A percentile compares a stretch with the other conserved stretches of the same genome.
Conservation (phyloP, 2,888 invertebrate genomes). For the Drosophila sordidapex region DNA sequence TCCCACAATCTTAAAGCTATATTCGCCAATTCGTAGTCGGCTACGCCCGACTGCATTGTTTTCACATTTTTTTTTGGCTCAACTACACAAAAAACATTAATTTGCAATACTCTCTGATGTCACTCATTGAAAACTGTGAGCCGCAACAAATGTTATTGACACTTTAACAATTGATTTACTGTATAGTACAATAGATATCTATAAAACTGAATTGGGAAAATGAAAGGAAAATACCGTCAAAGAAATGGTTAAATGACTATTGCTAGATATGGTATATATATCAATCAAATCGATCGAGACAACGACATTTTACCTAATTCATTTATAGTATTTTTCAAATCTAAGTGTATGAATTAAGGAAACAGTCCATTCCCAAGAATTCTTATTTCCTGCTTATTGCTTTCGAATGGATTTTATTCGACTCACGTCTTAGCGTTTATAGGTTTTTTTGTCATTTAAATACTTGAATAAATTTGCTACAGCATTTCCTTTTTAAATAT, state of each 20-base stretch:
- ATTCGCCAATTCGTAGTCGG: not conserved
- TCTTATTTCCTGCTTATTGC: not conserved
- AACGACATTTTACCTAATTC: not conserved
- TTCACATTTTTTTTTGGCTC: not conserved
- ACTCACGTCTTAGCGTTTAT: constrained; percentile 17
- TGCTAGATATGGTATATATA: not conserved
- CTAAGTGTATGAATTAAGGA: not conserved
- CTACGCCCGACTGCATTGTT: not conserved
- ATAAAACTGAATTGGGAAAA: not conserved
- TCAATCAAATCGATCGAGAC: too few species aligned
- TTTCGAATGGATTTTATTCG: constrained; percentile 1
- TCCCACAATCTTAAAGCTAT: not conserved
- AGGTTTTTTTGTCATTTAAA: constrained; percentile 2
- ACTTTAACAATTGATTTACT: constrained; percentile 12
- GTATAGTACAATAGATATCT: not conserved
- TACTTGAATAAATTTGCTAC: constrained; percentile 12
- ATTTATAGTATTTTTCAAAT: not conserved
- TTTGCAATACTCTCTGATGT: constrained; percentile 68
- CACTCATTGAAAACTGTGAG: constrained; percentile 43
- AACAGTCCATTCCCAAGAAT: not conserved
- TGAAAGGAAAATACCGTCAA: not conserved
- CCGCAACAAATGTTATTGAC: constrained; percentile 22
- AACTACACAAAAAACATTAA: constrained; percentile 23
- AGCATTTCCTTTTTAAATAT: constrained; percentile 27
- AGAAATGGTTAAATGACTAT: not conserved